Conservation (phyloP, 2,797 vertebrate species). For the Danio albolineatus region DNA sequence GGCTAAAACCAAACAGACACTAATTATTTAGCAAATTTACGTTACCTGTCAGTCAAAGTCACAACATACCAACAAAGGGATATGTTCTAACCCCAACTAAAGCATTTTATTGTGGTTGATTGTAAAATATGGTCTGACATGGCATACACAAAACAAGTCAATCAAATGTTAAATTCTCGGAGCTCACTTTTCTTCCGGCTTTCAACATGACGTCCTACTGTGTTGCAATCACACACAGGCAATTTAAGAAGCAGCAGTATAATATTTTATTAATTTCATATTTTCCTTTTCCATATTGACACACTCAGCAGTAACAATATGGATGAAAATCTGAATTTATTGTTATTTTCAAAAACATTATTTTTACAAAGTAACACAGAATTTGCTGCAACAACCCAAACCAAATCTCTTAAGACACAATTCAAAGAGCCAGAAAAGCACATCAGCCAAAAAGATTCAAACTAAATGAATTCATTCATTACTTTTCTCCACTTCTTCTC, state of each 20-base stretch:
- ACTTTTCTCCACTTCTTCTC: constrained; percentile 3
- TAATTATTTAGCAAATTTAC: neutral
- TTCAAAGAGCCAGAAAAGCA: constrained; percentile 29
- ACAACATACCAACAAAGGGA: no score
- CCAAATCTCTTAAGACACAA: constrained; percentile 35
- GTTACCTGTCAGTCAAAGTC: neutral
- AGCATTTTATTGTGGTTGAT: neutral
- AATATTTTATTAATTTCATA: constrained; percentile 52
- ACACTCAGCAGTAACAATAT: constrained; percentile 6
- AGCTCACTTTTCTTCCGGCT: constrained; percentile 14
- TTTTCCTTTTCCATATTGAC: constrained; percentile 7
- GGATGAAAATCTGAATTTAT: neutral
- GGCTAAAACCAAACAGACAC: neutral
- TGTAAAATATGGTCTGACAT: neutral
- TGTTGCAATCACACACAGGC: constrained; percentile 42
- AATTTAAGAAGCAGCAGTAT: constrained; percentile 42
- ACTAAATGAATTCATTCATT: constrained; percentile 47
- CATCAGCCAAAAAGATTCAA: constrained; percentile 18
- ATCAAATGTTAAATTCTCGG: constrained; percentile 35
- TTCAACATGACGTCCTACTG: constrained; percentile 38
- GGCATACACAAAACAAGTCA: constrained; percentile 38
- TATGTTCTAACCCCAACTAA: no score
- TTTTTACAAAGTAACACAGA: constrained; percentile 40
- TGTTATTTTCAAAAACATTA: constrained; percentile 20
- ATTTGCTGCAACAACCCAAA: constrained; percentile 9